Percentiles rank a stretch among this genome's conserved stretches.
Evolutionary conservation across 2,888 invertebrate genomes (phyloP).

Genomic region (Torymus aiolomorphi): DNA sequence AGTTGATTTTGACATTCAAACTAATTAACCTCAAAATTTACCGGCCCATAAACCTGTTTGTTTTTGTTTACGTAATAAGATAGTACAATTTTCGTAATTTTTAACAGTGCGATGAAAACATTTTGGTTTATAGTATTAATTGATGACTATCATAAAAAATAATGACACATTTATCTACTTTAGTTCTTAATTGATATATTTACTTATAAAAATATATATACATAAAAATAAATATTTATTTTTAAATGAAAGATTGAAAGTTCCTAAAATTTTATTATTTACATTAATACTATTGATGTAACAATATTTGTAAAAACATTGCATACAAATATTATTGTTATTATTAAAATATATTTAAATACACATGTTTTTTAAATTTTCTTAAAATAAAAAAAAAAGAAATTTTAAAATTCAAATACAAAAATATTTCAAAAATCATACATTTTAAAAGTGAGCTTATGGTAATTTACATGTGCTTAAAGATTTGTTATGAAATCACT

Average conservation of each 20-base stretch:
- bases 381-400: conserved; percentile 2
- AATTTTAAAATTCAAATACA: conserved; percentile 6
- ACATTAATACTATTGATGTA: conserved; percentile 33
- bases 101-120: too few species aligned
- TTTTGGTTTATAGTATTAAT: too few species aligned
- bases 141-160: too few species aligned
- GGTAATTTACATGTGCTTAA: conserved; percentile 7
- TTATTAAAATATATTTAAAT: conserved; percentile 2
- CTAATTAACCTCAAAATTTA: conserved; percentile 36
- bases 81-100: too few species aligned
- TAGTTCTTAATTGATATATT: conserved; percentile 4
- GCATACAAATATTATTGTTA: too few species aligned
- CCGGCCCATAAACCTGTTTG: background rate
- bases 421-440: background rate
- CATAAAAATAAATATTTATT: conserved; percentile 36
- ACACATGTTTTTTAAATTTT: background rate
- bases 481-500: conserved; percentile 5
- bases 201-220: conserved; percentile 29
- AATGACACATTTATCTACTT: background rate
- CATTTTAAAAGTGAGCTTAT: conserved; percentile 2
- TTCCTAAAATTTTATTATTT: conserved; percentile 34
- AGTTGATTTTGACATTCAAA: background rate
- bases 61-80: too few species aligned
- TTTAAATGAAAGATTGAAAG: conserved; percentile 14
- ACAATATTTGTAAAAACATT: too few species aligned